Evolutionary conservation across 2,797 vertebrate species (phyloP), one percentile per base, ranked within the genome.

Genomic region (Sarcoramphus papa): DNA sequence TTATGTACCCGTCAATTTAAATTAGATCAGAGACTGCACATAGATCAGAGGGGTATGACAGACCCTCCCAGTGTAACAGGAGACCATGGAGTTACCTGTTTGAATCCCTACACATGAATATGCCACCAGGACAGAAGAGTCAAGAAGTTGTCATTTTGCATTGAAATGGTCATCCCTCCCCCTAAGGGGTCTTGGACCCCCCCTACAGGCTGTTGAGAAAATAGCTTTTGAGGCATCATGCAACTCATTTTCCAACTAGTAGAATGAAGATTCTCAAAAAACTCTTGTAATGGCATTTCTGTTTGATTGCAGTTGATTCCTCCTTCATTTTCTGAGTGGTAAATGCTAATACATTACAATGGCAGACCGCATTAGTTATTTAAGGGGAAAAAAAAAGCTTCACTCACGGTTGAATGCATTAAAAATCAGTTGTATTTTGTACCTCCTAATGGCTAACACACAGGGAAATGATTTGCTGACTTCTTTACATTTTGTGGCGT

Each of bases 251-350:
- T 69, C 62, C 35, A 74, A 22, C 10, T 43, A 35, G 19, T 84
- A 10, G 2, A 86, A 62, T 6, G 70, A 88, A 75, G 56, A 64
- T 41, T 64, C 40, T 59, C 7, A 51, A 43, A 78, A 79, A 57
- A 4, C 30, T 22, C 53, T 37, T 53, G 8, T 35, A 48, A 25
- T 54, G 59, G 17, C 22, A 19, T 95, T 95, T 93, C 67, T 87
- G 41, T 94, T 87, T 87, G 76, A 95, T 89, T 92, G 94, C 77
- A 74, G 54, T 82, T 84, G 88, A 86, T 81, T 94, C 50, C 12
- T 12, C 50, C 75, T 63, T 91, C 9, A 24, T 83, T 91, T 94
- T 76, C 70, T 43, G 59, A 73, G 40, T 48, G 23, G 35, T 90
- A 67, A 92, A 62, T 33, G 54, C 60, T 37, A 90, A 27, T 45